Evolutionary conservation across 2,113 vertebrate genomes (phyloP), one percentile per base, ranked within the genome.

Genomic region (Pseudopodoces humilis): DNA sequence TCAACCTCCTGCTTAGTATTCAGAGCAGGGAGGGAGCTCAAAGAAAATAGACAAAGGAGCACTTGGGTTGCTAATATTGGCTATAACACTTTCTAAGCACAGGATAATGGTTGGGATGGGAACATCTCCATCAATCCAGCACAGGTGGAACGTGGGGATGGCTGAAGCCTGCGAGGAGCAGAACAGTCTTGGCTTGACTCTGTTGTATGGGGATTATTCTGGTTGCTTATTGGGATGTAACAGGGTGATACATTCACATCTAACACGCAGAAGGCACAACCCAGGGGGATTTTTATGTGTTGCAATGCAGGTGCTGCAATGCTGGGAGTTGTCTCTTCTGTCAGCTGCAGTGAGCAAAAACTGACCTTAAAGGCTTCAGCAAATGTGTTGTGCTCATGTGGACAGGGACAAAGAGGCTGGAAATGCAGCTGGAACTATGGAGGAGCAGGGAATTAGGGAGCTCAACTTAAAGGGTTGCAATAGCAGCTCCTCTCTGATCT

Each of bases 1-100:
- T 95, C 90, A 94, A 3, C 39, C 49, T 56, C 84, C 94, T 90
- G 72, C 93, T 96, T 94, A 37, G 92, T 19, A 96, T 95, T 86
- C 96, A 84, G 56, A 76, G 76, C 14, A 4, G 84, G 92, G 41
- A 84, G 58, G 80, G 75, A 92, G 59, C 87, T 94, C 91, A 18
- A 49, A 67, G 83, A 37, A 93, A 95, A 91, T 21, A 91, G 94
- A 83, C 81, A 95, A 77, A 94, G 86, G 78, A 95, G 77, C 69
- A 83, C 72, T 97, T 86, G 83, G 27, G 50, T 90, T 92, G 94
- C 35, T 88, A 60, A 67, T 80, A 58, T 49, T 37, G 23, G 53
- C 84, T 82, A 3, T 94, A 86, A 77, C 53, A 41, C 70, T 84
- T 53, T 21, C 63, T 88, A 52, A 93, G 83, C 69, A 65, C 15